Percentiles rank a stretch among this genome's conserved stretches.
phyloP scores from a whole-genome alignment of 2,888 invertebrate genomes.

The Frankliniella fusca region DNA sequence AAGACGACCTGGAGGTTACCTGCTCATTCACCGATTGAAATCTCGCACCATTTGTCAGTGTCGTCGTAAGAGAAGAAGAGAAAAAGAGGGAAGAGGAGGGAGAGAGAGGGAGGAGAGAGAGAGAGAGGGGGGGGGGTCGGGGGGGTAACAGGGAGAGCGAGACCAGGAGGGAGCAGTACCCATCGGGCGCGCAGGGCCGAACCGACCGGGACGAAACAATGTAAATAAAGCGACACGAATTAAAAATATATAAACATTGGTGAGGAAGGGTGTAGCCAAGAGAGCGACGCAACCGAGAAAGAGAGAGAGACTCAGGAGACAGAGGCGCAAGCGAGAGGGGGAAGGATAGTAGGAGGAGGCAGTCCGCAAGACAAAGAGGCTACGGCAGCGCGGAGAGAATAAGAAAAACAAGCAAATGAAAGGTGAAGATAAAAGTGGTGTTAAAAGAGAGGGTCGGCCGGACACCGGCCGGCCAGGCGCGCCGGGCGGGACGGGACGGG shows the following conservation, averaged over 20 bases:
- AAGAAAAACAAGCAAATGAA: not conserved
- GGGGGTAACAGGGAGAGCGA: conserved; percentile 37
- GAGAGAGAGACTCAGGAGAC: not conserved
- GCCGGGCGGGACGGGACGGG: not conserved
- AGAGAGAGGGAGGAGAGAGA: conserved; percentile 36
- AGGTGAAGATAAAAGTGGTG: conserved; percentile 19
- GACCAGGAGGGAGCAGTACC: conserved; percentile 40
- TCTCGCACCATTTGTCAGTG: conserved; percentile 75
- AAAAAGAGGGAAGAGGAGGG: conserved; percentile 33
- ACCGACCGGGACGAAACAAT: not conserved
- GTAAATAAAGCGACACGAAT: conserved; percentile 24
- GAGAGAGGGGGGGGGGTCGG: conserved; percentile 31
- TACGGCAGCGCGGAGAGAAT: conserved; percentile 1
- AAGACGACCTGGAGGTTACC: conserved; percentile 9
- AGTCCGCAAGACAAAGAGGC: not conserved
- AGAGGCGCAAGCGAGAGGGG: not conserved
- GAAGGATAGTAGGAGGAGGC: not conserved
- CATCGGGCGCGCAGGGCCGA: conserved; percentile 12
- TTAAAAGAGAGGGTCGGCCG: conserved; percentile 15
- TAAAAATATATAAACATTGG: conserved; percentile 40
- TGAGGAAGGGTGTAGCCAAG: conserved; percentile 48
- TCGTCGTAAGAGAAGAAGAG: conserved; percentile 45
- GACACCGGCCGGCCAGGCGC: not conserved
- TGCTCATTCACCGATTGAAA: conserved; percentile 62
- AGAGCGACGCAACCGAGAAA: not conserved